Base-by-base conservation (phyloP, 2,888 invertebrate genomes). In the Hirtodrosophila duncani region DNA sequence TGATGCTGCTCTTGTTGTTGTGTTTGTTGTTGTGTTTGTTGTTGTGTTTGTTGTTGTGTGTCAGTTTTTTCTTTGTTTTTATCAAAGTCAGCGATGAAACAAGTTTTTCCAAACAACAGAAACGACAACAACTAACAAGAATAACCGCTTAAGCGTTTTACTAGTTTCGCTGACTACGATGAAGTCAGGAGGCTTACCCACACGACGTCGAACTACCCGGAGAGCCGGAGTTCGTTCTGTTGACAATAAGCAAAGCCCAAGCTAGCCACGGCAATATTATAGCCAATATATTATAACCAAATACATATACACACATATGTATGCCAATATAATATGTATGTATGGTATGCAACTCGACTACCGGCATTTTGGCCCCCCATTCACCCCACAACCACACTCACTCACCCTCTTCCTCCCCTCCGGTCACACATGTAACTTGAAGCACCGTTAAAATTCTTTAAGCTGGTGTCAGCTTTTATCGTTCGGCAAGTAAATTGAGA, bases 71-170 rank as follows among this genome's bases (percentile, higher is more conserved):
- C 18, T 71, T 51, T 72, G 49, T 49, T 67, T 75, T 67, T 64
- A 67, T 71, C 77, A 64, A 41, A 64, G 63, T 59, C 60, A 65
- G 45, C 70, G 53, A 45, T 57, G 62, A 67, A 77, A 77, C 70
- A 38, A 68, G 70, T 71, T 71, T 71, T 56, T 60, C 24, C 48
- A 33, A 55, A 27, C 29, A 42, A 27, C 48, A 46, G 46, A 23
- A 26, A 41, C 48, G 29, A 50, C 56, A 63, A 55, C 48, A 56
- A 63, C 78, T 65, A 71, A 71, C 71, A 58, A 78, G 79, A 78
- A 72, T 72, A 72, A 72, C 79, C 75, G 63, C 71, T 71, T 59
- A 38, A 26, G 26, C 26, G 26, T 17, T 45, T 57, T 60, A 37
- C 55, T 55, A 53, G 68, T 58, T 61, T 48, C 20, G 50, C 56